Evolutionary conservation across 1,140 invertebrate species (phyloP), one percentile per base, ranked within the genome.

Genomic region (Goniozus legneri): DNA sequence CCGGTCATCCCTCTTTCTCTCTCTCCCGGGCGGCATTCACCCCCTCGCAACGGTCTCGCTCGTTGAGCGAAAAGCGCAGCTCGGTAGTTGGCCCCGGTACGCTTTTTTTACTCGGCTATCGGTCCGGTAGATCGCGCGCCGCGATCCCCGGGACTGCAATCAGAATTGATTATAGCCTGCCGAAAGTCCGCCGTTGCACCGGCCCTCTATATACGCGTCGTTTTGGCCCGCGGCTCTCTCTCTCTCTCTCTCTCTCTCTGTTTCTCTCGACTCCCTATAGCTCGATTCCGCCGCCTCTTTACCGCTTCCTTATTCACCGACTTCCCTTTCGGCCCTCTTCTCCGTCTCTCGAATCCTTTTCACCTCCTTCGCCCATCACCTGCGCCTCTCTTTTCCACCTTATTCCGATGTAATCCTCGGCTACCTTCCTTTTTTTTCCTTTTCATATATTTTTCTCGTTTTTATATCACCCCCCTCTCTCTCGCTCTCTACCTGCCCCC

Each of bases 121-220:
- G 43, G 27, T 39, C 46, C 37, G 44, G 30, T 31, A 18, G 33
- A 13, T 20, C 16, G 31, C 36, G 36, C 24, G 48, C 65, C 60
- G 54, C 63, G 63, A 66, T 68, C 57, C 60, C 47, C 58, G 42
- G 63, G 67, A 65, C 63, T 69, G 69, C 71, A 76, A 75, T 75
- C 71, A 76, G 72, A 75, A 73, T 75, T 75, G 73, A 76, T 76
- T 76, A 73, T 73, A 76, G 72, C 71, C 73, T 73, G 71, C 69
- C 71, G 71, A 76, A 76, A 74, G 60, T 72, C 47, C 46, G 65
- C 56, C 63, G 62, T 60, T 63, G 59, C 60, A 58, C 59, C 55
- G 54, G 64, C 59, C 62, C 72, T 71, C 73, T n/a, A n/a, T 73
- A 73, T 73, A 73, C 67, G 69, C 68, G 60, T 68, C n/a, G n/a